Evolutionary conservation across 2,797 vertebrate genomes (phyloP).

Genomic region (Enteromius afrohamiltoni): DNA sequence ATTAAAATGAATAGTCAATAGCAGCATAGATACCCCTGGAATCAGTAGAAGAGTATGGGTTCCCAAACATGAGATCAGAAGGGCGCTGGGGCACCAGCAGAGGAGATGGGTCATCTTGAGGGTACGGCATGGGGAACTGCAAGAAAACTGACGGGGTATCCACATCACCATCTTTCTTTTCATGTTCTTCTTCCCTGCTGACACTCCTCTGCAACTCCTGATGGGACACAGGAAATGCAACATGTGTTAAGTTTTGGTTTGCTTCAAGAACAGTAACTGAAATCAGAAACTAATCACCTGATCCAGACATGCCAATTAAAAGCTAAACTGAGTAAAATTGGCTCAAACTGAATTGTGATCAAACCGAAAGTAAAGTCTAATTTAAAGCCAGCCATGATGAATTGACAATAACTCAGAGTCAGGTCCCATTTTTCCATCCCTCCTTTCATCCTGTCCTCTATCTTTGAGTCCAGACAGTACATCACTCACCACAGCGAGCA

Average conservation of each 20-base stretch:
- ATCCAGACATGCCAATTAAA: neutral
- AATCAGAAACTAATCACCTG: neutral
- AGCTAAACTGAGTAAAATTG: constrained; percentile 9
- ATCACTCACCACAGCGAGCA: constrained; percentile 55
- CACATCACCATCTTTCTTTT: constrained; percentile 36
- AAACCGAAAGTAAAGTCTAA: constrained; percentile 24
- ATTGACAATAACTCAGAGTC: constrained; percentile 29
- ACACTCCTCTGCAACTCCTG: constrained; percentile 83
- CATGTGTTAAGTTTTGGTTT: neutral
- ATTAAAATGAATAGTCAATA: neutral
- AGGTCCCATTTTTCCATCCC: constrained; percentile 53
- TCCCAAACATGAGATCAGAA: constrained; percentile 89
- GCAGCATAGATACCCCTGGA: constrained; percentile 73
- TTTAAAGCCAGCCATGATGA: constrained; percentile 21
- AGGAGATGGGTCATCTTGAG: constrained; percentile 82
- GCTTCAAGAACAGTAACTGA: neutral
- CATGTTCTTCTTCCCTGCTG: constrained; percentile 70
- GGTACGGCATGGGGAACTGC: constrained; percentile 83
- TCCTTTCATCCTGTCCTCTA: constrained; percentile 38
- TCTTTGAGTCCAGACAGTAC: constrained; percentile 56
- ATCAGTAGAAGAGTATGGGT: constrained; percentile 84
- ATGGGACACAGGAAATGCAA: constrained; percentile 37
- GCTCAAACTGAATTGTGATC: constrained; percentile 24
- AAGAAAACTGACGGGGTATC: constrained; percentile 74
- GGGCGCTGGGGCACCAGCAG: constrained; percentile 83